phyloP scores from a whole-genome alignment of 2,113 vertebrate genomes.

The Anguilla rostrata region DNA sequence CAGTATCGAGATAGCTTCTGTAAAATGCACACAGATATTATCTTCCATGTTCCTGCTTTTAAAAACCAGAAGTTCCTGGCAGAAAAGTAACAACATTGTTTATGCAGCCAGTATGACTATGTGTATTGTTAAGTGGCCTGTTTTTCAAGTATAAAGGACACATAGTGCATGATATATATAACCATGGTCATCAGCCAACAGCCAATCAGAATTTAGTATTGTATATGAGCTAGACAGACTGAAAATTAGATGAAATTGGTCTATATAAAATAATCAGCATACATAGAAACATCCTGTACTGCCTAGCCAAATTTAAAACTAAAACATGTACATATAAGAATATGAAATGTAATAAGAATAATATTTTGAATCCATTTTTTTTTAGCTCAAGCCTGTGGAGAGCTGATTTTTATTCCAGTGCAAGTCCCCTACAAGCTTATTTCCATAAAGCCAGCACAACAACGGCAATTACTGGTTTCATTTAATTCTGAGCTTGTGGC shows the following conservation, averaged over 20 bases:
- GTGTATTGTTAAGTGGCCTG: too few relatives aligned
- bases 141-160: too few relatives aligned
- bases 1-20: too few relatives aligned
- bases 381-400: background rate
- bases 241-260: background rate
- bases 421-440: background rate
- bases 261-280: background rate
- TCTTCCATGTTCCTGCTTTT: too few relatives aligned
- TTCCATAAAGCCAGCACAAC: conserved; percentile 1
- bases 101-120: too few relatives aligned
- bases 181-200: too few relatives aligned
- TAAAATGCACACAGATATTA: too few relatives aligned
- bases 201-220: too few relatives aligned
- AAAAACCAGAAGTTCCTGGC: too few relatives aligned
- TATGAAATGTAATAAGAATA: background rate
- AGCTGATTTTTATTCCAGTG: background rate
- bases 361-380: background rate
- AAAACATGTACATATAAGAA: background rate
- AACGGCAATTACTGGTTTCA: background rate
- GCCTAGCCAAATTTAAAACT: background rate
- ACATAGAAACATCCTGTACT: background rate
- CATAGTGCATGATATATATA: too few relatives aligned
- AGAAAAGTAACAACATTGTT: too few relatives aligned
- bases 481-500: background rate
- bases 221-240: background rate